Percentiles rank a stretch among this genome's conserved stretches.
phyloP scores from a whole-genome alignment of 2,113 vertebrate genomes.

The Dicaeum eximium region DNA sequence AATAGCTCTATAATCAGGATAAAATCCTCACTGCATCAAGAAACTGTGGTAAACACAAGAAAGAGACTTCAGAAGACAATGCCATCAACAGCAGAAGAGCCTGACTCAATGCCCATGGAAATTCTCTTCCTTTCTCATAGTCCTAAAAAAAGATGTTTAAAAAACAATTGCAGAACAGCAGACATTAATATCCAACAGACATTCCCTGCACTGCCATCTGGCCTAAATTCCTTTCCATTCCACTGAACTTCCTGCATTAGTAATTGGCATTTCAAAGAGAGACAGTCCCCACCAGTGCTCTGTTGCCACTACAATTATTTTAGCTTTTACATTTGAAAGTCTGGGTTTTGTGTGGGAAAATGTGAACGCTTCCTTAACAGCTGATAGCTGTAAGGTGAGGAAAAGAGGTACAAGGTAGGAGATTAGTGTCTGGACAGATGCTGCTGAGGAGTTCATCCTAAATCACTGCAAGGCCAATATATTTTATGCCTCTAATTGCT shows the following conservation, averaged over 20 bases:
- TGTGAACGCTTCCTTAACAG: neutral
- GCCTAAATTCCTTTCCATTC: neutral
- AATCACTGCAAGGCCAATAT: conserved; percentile 15
- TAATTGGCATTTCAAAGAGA: conserved; percentile 22
- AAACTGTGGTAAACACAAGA: neutral
- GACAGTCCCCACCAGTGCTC: neutral
- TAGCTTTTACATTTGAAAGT: neutral
- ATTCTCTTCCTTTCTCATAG: neutral
- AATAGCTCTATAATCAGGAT: neutral
- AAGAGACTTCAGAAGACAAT: neutral
- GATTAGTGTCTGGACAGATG: neutral
- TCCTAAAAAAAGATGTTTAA: neutral
- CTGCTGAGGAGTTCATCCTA: neutral
- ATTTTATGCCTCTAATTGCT: conserved; percentile 65
- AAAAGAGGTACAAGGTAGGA: neutral
- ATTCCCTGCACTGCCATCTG: neutral
- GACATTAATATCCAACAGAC: neutral
- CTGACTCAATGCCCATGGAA: neutral
- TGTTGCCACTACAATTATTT: neutral
- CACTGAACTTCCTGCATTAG: neutral
- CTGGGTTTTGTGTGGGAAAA: conserved; percentile 3
- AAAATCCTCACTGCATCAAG: neutral
- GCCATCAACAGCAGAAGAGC: neutral
- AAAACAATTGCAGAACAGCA: neutral
- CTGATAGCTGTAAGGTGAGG: neutral